Percentiles rank a stretch among this genome's conserved stretches.
Evolutionary conservation across 2,888 invertebrate species (phyloP).

Genomic region (Thumatha senex): DNA sequence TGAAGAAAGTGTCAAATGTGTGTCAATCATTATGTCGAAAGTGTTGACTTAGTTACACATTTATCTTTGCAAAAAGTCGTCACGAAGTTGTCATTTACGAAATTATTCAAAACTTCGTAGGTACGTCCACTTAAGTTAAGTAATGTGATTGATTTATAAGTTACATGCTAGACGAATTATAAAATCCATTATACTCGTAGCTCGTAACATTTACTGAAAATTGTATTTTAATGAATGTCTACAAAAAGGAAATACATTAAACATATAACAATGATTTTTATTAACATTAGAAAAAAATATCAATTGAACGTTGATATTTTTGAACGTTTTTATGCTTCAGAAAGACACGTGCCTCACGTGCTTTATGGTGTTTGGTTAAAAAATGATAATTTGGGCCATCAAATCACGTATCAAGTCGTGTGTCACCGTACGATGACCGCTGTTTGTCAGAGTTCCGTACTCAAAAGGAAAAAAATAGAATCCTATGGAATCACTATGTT

Average conservation of each 20-base stretch:
- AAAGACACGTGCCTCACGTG: conserved; percentile 8
- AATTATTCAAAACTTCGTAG: not conserved
- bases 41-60: conserved; percentile 8
- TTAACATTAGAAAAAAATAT: conserved; percentile 10
- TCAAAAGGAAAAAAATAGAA: too few species aligned
- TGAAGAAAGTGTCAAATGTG: not conserved
- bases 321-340: conserved; percentile 15
- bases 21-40: not conserved
- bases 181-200: not conserved
- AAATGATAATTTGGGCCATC: conserved; percentile 19
- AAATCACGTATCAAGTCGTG: conserved; percentile 28
- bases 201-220: not conserved
- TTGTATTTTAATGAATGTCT: not conserved
- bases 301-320: conserved; percentile 9
- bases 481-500: too few species aligned
- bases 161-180: not conserved
- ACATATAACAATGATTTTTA: conserved; percentile 8
- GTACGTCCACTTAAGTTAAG: not conserved
- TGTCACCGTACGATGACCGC: conserved; percentile 28
- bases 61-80: conserved; percentile 4
- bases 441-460: not conserved
- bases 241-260: conserved; percentile 11
- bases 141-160: not conserved
- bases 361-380: conserved; percentile 14
- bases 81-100: not conserved